Percentiles rank a stretch among this genome's conserved stretches.
Conservation (phyloP, 2,888 invertebrate species). For the Acleris cristana region DNA sequence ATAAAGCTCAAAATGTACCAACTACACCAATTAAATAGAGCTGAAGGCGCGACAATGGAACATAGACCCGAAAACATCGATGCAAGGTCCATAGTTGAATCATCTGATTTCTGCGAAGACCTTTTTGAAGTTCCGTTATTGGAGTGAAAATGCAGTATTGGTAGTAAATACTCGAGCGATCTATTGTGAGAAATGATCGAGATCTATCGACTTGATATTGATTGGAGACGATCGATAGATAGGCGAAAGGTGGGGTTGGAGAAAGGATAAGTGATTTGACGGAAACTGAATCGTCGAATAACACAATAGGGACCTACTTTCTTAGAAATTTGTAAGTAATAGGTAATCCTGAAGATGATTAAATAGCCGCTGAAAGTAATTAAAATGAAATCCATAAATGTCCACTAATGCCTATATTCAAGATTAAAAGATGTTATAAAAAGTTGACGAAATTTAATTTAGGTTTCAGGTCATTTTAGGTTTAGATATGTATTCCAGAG, state of each 20-base stretch:
- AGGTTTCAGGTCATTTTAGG: too few species aligned
- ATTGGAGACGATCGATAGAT: slow-evolving; percentile 5
- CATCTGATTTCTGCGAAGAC: slow-evolving; percentile 34
- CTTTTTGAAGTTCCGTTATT: slow-evolving; percentile 48
- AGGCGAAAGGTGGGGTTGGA: slow-evolving; percentile 2
- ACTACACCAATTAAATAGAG: slow-evolving; percentile 32
- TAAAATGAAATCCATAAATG: neutral
- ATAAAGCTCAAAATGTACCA: slow-evolving; percentile 48
- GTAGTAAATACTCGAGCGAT: slow-evolving; percentile 48
- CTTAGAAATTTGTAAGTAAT: too few species aligned
- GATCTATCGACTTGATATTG: slow-evolving; percentile 12
- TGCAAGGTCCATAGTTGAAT: slow-evolving; percentile 43
- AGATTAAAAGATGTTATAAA: too few species aligned
- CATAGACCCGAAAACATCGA: slow-evolving; percentile 46
- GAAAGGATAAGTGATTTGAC: slow-evolving; percentile 3
- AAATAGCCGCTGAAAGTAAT: neutral
- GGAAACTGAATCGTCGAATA: neutral
- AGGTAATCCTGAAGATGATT: too few species aligned
- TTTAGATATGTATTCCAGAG: too few species aligned
- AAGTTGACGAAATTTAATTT: too few species aligned
- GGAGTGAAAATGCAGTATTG: slow-evolving; percentile 57
- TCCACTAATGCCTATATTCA: too few species aligned
- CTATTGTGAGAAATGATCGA: slow-evolving; percentile 39
- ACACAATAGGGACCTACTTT: too few species aligned
- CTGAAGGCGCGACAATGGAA: slow-evolving; percentile 44